Percentiles rank a stretch among this genome's conserved stretches.
Evolutionary conservation across 2,113 vertebrate genomes (phyloP).

Genomic region (Parus major): DNA sequence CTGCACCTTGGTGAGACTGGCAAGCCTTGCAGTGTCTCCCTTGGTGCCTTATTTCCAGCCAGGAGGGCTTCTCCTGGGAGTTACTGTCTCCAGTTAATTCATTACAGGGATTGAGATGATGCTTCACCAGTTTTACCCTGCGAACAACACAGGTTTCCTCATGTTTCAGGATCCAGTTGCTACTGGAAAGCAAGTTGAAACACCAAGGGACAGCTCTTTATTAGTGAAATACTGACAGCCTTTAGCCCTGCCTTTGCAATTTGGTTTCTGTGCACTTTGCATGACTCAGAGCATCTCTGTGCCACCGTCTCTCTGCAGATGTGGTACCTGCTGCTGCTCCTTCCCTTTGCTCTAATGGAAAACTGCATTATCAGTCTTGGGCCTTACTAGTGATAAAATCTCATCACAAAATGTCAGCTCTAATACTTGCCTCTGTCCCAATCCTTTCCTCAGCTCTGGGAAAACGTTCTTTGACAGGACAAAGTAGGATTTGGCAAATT

Average conservation of each 20-base stretch:
- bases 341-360: background rate
- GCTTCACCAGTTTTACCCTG: background rate
- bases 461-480: background rate
- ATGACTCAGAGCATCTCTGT: background rate
- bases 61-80: background rate
- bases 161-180: background rate
- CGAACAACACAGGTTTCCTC: background rate
- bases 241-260: background rate
- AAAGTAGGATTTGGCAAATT: conserved; percentile 9
- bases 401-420: background rate
- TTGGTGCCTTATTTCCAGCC: background rate
- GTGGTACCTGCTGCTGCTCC: background rate
- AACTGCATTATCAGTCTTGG: background rate
- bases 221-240: background rate
- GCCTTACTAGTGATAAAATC: background rate
- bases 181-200: background rate
- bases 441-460: background rate
- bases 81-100: background rate
- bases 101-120: background rate
- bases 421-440: background rate
- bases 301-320: background rate
- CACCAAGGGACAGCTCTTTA: background rate
- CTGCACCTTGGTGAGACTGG: background rate
- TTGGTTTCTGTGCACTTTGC: background rate
- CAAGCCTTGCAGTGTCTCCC: background rate